Evolutionary conservation across 1,140 invertebrate species (phyloP).

Genomic region (Drosophila equinoxialis): DNA sequence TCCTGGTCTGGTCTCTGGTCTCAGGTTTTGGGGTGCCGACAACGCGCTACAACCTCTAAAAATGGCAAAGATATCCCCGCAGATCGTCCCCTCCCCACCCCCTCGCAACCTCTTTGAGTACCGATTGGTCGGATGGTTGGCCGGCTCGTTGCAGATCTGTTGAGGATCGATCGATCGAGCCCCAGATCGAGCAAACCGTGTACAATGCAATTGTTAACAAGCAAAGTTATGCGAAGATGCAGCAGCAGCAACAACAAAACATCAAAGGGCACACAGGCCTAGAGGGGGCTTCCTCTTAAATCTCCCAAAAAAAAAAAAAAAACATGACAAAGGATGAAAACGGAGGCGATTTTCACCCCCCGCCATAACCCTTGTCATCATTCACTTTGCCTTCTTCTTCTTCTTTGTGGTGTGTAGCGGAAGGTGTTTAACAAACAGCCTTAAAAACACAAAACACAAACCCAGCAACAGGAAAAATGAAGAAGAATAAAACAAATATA

Average conservation of each 20-base stretch:
- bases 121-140: no score
- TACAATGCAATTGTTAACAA: slow-evolving; percentile 65
- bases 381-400: not conserved
- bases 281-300: slow-evolving; percentile 56
- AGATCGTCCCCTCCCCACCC: no score
- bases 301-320: slow-evolving; percentile 46
- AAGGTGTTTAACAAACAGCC: slow-evolving; percentile 82
- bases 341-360: slow-evolving; percentile 58
- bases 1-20: slow-evolving; percentile 41
- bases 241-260: slow-evolving; percentile 34
- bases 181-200: not conserved
- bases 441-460: slow-evolving; percentile 66
- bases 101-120: no score
- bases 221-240: slow-evolving; percentile 77
- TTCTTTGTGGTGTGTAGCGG: slow-evolving; percentile 62
- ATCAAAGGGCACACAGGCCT: slow-evolving; percentile 30
- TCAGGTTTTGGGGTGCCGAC: slow-evolving; percentile 63
- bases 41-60: slow-evolving; percentile 51
- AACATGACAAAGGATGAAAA: slow-evolving; percentile 82
- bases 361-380: not conserved
- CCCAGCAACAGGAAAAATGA: slow-evolving; percentile 58
- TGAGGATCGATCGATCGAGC: slow-evolving; percentile 8
- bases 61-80: slow-evolving; percentile 62
- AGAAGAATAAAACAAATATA: slow-evolving; percentile 46
- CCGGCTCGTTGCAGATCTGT: not conserved